phyloP scores from a whole-genome alignment of 35 echinoderm and acorn worm species.

The Heliocidaris erythrogramma region DNA sequence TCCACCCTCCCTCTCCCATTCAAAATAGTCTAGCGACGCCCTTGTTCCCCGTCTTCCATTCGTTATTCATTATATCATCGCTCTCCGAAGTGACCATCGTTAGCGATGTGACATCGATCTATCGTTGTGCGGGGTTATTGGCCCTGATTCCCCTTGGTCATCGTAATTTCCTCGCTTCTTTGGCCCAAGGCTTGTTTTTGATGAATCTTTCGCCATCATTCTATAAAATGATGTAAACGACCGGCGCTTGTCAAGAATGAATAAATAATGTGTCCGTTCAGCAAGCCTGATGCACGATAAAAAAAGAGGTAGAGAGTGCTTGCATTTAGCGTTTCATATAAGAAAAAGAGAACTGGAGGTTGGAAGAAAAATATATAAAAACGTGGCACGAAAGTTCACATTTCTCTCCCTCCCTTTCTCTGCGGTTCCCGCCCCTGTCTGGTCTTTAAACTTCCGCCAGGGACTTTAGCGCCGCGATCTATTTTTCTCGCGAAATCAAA shows the following conservation, averaged over 20 bases:
- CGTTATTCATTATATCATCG: no score
- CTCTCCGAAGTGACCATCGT: no score
- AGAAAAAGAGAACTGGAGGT: neutral
- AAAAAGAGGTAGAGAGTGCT: neutral
- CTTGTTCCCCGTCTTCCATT: no score
- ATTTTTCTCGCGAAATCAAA: slow-evolving; percentile 47
- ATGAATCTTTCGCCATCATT: neutral
- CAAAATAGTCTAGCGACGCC: no score
- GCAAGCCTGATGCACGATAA: neutral
- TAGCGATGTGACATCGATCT: neutral
- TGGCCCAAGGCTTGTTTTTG: neutral
- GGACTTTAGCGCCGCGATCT: slow-evolving; percentile 18
- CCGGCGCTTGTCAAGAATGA: neutral
- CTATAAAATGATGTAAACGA: neutral
- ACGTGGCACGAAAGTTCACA: neutral
- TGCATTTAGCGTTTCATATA: neutral
- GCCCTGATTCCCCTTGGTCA: neutral
- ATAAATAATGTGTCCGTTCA: neutral
- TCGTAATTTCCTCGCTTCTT: neutral
- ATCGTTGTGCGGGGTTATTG: neutral
- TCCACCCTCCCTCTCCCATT: no score
- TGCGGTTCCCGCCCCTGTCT: neutral
- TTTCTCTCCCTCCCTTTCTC: neutral
- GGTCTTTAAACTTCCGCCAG: slow-evolving; percentile 46
- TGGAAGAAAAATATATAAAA: neutral